These are phyloP conservation scores for Lates japonicus DNA, from an alignment of 2,797 vertebrate species.

Conservation along the genomic window DNA sequence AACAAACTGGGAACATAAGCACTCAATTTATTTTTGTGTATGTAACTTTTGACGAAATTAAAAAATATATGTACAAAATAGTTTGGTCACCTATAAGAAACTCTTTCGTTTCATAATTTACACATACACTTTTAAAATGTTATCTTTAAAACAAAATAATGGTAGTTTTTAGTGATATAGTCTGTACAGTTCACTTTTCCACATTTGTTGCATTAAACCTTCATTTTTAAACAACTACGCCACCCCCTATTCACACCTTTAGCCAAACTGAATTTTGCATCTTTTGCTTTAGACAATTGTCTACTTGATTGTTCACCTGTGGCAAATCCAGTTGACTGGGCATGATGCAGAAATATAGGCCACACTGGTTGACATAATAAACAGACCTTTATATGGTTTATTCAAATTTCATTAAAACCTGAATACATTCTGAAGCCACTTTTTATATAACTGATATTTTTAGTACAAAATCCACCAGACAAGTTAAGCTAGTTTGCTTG, in stretches of 20 bases:
- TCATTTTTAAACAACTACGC: background rate
- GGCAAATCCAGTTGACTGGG: background rate
- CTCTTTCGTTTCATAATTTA: background rate
- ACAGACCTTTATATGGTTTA: background rate
- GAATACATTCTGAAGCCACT: background rate
- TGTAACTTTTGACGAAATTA: slow-evolving; percentile 53
- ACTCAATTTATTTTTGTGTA: slow-evolving; percentile 32
- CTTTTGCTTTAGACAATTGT: background rate
- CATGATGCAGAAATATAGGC: background rate
- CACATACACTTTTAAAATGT: background rate
- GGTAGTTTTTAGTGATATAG: background rate
- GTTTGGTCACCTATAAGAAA: background rate
- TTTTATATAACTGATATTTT: background rate
- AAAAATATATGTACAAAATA: slow-evolving; percentile 46
- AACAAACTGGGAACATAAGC: slow-evolving; percentile 18
- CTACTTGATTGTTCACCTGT: background rate
- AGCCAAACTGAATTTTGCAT: background rate
- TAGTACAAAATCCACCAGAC: background rate
- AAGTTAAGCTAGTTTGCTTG: background rate
- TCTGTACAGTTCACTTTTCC: background rate
- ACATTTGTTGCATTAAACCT: background rate
- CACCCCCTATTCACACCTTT: background rate
- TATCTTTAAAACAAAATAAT: background rate
- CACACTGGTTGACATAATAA: background rate
- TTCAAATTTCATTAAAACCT: no score